Evolutionary conservation across 2,888 invertebrate genomes (phyloP).

Genomic region (Prosapia bicincta): DNA sequence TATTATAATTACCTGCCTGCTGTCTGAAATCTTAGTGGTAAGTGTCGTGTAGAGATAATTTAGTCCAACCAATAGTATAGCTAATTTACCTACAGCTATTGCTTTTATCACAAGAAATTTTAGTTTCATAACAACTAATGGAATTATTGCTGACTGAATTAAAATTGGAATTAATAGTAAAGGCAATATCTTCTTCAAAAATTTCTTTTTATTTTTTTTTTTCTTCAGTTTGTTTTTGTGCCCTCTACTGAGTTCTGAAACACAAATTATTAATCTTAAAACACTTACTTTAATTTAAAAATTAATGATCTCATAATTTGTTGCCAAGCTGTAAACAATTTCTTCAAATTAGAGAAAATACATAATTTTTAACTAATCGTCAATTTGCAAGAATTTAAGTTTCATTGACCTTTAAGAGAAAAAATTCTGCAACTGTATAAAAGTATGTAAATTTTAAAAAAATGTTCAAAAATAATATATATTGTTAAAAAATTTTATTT

Average conservation of each 20-base stretch:
- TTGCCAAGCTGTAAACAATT: no score
- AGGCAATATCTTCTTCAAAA: not conserved
- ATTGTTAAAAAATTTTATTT: no score
- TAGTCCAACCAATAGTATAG: not conserved
- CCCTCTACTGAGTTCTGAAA: not conserved
- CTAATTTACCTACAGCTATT: not conserved
- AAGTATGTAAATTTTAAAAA: no score
- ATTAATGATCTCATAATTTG: no score
- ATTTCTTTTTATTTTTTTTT: not conserved
- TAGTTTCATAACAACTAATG: not conserved
- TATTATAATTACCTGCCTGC: not conserved
- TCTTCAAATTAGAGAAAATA: no score
- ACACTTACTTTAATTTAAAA: no score
- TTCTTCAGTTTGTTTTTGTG: not conserved
- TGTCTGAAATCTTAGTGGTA: not conserved
- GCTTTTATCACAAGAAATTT: not conserved
- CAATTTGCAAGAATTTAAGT: no score
- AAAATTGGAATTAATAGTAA: not conserved
- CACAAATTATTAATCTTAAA: not conserved
- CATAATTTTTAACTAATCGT: no score
- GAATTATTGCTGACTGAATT: not conserved
- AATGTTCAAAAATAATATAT: no score
- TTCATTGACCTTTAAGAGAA: no score
- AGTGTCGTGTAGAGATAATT: not conserved
- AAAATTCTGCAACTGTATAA: no score